Evolutionary conservation across 2,113 vertebrate species (phyloP).

Genomic region (Chlamydotis undulata): DNA sequence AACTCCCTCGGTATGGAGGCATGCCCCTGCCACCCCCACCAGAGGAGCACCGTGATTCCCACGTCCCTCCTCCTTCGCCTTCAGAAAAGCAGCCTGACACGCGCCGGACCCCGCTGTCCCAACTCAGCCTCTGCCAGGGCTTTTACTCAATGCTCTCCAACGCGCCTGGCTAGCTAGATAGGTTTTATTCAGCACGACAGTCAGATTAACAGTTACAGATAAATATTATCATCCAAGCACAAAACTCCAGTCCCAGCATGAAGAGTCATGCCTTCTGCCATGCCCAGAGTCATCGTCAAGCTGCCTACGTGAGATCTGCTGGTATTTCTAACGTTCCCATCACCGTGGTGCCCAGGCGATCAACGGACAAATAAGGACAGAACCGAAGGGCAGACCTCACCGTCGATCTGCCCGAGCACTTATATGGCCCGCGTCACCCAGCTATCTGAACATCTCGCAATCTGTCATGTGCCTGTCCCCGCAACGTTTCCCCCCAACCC

Average conservation of each 20-base stretch:
- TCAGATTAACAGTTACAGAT: slow-evolving; percentile 15
- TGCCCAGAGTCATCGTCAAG: slow-evolving; percentile 6
- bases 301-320: slow-evolving; percentile 57
- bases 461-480: neutral
- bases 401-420: neutral
- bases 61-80: neutral
- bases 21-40: neutral
- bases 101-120: neutral
- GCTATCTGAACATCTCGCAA: neutral
- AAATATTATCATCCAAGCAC: slow-evolving; percentile 50
- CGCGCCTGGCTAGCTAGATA: neutral
- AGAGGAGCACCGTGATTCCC: neutral
- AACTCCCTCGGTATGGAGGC: neutral
- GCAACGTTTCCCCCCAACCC: neutral
- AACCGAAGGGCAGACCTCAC: slow-evolving; percentile 22
- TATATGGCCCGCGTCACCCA: neutral
- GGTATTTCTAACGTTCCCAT: slow-evolving; percentile 43
- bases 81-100: neutral
- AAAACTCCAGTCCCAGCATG: neutral
- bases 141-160: slow-evolving; percentile 37
- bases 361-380: slow-evolving; percentile 67
- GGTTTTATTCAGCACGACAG: slow-evolving; percentile 27
- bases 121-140: neutral
- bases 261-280: slow-evolving; percentile 42
- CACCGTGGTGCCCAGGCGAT: neutral